Evolutionary conservation across 2,888 invertebrate genomes (phyloP), one percentile per base, ranked within the genome.

Genomic region (Agriopis leucophaearia): DNA sequence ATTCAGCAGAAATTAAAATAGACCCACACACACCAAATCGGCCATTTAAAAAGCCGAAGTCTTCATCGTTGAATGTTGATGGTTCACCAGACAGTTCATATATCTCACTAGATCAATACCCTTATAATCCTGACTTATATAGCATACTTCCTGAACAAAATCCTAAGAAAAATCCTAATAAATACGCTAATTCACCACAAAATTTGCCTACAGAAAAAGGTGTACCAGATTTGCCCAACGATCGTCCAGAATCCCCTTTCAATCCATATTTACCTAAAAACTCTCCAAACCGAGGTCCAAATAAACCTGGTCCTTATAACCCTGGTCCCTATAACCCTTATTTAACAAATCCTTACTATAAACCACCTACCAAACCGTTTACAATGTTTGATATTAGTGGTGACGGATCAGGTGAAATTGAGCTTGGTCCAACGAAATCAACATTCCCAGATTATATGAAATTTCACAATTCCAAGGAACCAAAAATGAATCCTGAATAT

Each of bases 331-430:
- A 35, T 10, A 52, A 51, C 1, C 45, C 35, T 15, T 45, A 54
- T 54, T 15, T 18, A 9, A 45, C 45, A 54, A 44, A 52, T 1
- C 3, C 8, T 54, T 10, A 44, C 35, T 12, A 45, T 40, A 9
- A 35, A 35, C 8, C 27, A 8, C 2, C 12, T 8, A 51, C 51
- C n/a, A 13, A 51, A 50, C 13, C 12, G 1, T 50, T 27, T 40
- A 35, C 12, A 10, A 18, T 38, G 6, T 55, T 55, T 27, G 27
- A 55, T 8, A n/a, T 47, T 27, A 9, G 5, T 47, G 47, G 40
- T 7, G 55, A 47, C 16, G 47, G 38, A 15, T 55, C 62, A 18
- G 62, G 55, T n/a, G 62, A 63, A 48, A 47, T 48, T 15, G 13
- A 45, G 7, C 15, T 57, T 13, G 45, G 36, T 6, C 16, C 45